Conservation (phyloP, 2,797 vertebrate species). For the Glossophaga mutica region DNA sequence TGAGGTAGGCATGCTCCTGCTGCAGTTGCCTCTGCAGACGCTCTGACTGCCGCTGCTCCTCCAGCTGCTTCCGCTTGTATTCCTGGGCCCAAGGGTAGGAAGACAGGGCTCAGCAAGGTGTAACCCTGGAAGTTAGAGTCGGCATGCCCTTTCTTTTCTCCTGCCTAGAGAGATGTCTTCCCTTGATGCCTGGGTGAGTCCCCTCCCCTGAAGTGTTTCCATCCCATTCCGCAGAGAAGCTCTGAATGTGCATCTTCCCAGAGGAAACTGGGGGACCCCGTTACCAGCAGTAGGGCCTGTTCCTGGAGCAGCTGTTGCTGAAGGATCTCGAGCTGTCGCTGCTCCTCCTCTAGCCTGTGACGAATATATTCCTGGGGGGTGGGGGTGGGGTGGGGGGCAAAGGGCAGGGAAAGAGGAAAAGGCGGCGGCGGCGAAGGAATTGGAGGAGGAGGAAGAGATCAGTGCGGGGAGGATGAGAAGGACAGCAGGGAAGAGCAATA, state of each 20-base stretch:
- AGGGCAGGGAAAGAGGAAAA: slow-evolving; percentile 41
- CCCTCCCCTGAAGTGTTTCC: slow-evolving; percentile 54
- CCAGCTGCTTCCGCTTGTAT: slow-evolving; percentile 95
- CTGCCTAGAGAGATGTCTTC: slow-evolving; percentile 24
- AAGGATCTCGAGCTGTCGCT: slow-evolving; percentile 95
- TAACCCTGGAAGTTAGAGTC: slow-evolving; percentile 47
- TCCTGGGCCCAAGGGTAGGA: slow-evolving; percentile 83
- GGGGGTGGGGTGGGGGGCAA: neutral
- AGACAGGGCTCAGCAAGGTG: slow-evolving; percentile 51
- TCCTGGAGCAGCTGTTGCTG: slow-evolving; percentile 98
- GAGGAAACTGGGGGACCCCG: slow-evolving; percentile 62
- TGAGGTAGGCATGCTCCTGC: slow-evolving; percentile 95
- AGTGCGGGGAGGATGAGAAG: slow-evolving; percentile 47
- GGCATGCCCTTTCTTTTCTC: slow-evolving; percentile 54
- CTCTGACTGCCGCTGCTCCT: slow-evolving; percentile 95
- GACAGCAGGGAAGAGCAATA: neutral
- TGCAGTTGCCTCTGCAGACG: slow-evolving; percentile 94
- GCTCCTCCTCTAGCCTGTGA: slow-evolving; percentile 96
- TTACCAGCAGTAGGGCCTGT: slow-evolving; percentile 96
- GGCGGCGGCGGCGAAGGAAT: slow-evolving; percentile 7
- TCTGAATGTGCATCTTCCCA: slow-evolving; percentile 40
- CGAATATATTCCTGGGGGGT: slow-evolving; percentile 94
- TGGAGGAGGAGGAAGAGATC: neutral
- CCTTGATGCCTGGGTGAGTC: slow-evolving; percentile 44
- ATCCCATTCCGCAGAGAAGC: slow-evolving; percentile 41